Evolutionary conservation across 2,888 invertebrate genomes (phyloP).

Genomic region (Tinea pellionella): DNA sequence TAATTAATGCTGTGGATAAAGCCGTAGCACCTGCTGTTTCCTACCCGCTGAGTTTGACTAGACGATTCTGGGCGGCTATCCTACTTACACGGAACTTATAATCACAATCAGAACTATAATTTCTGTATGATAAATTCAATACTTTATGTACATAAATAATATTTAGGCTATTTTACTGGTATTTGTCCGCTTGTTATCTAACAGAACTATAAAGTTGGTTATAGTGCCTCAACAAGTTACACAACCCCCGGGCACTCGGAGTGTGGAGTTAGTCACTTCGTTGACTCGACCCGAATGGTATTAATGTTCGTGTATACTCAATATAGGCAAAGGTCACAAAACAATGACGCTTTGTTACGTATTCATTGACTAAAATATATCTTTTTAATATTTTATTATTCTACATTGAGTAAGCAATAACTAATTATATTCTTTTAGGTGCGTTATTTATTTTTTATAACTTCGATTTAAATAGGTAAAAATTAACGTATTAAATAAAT

Average conservation of each 20-base stretch:
- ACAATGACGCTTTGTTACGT: background rate
- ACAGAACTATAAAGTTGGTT: background rate
- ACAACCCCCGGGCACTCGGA: background rate
- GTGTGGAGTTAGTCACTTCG: background rate
- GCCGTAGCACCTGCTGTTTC: slow-evolving; percentile 41
- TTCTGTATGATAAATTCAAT: background rate
- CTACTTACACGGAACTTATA: slow-evolving; percentile 7
- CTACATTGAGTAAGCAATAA: too few species aligned
- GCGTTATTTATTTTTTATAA: too few species aligned
- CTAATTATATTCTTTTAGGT: too few species aligned
- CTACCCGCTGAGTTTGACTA: slow-evolving; percentile 19
- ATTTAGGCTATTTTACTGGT: background rate
- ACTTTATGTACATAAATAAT: background rate
- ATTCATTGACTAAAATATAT: too few species aligned
- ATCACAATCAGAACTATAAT: background rate
- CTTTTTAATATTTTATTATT: too few species aligned
- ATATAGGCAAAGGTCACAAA: too few species aligned
- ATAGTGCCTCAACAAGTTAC: background rate
- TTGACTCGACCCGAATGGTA: background rate
- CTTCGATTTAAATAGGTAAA: too few species aligned
- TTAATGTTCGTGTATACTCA: background rate
- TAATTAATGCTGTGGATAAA: slow-evolving; percentile 45
- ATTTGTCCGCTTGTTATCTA: background rate
- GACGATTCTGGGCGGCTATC: slow-evolving; percentile 12
- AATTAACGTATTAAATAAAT: too few species aligned